Percentiles rank a stretch among this genome's conserved stretches.
phyloP scores from a whole-genome alignment of 2,113 vertebrate genomes.

The Kobus ellipsiprymnus region DNA sequence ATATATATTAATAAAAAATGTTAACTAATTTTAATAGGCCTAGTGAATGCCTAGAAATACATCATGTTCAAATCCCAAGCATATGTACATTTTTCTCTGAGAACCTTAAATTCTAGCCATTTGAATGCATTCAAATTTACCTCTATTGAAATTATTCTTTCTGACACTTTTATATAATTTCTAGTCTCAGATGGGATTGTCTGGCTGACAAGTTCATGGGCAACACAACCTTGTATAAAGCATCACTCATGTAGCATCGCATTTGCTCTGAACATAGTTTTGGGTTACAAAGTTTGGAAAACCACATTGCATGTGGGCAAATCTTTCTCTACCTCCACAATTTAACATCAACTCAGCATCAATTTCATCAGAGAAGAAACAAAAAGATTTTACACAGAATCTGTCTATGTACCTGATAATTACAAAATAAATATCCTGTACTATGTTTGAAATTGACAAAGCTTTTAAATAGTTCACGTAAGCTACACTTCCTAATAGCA shows the following conservation, averaged over 20 bases:
- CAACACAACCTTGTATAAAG: not conserved
- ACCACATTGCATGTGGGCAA: not conserved
- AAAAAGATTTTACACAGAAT: not conserved
- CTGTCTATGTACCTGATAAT: not conserved
- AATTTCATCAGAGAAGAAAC: not conserved
- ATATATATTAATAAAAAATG: not conserved
- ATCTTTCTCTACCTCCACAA: accelerated
- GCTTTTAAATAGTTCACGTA: not conserved
- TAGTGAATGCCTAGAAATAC: not conserved
- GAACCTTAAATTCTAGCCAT: not conserved
- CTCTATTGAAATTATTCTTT: not conserved
- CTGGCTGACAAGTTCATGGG: not conserved
- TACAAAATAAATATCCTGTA: not conserved
- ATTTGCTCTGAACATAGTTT: not conserved
- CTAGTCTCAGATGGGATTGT: not conserved
- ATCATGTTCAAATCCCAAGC: not conserved
- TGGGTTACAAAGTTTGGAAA: not conserved
- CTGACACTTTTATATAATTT: not conserved
- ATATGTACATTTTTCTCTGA: not conserved
- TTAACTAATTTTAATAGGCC: not conserved
- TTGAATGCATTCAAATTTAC: not conserved
- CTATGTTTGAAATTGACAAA: not conserved
- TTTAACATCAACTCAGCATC: not conserved
- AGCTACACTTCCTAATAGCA: not conserved
- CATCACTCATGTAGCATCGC: not conserved